These are phyloP conservation scores for Hypothenemus hampei DNA, from an alignment of 1,140 invertebrate species.

Conservation along the genomic window DNA sequence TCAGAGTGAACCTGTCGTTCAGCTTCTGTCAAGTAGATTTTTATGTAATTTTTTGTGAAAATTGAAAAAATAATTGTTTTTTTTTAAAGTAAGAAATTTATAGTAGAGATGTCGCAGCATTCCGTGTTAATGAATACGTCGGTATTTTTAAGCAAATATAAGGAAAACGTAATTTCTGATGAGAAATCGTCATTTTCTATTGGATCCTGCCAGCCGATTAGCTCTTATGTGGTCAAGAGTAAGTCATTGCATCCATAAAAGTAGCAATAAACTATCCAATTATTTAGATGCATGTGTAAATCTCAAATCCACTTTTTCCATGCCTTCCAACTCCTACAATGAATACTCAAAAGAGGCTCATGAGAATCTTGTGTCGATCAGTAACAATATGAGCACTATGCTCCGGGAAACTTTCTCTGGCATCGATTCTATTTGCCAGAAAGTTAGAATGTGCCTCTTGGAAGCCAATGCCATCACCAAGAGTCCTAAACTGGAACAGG, in stretches of 20 bases:
- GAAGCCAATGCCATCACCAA: no score
- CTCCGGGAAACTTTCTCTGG: slow-evolving; percentile 31
- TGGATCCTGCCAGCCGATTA: background rate
- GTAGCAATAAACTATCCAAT: background rate
- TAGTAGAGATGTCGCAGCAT: background rate
- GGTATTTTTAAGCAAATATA: slow-evolving; percentile 9
- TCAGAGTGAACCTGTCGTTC: no score
- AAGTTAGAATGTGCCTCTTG: slow-evolving; percentile 24
- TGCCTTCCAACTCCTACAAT: background rate
- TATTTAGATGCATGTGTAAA: background rate
- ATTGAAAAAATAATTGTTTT: no score
- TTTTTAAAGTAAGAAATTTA: slow-evolving; percentile 8
- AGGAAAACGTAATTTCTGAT: slow-evolving; percentile 1
- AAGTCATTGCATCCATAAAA: background rate
- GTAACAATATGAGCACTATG: slow-evolving; percentile 34
- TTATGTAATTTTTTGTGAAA: no score
- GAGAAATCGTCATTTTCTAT: background rate
- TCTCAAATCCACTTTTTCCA: background rate
- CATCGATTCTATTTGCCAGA: slow-evolving; percentile 32
- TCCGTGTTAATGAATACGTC: background rate
- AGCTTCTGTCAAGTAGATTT: no score
- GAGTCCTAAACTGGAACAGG: no score
- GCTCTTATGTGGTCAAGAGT: background rate
- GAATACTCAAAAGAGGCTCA: slow-evolving; percentile 21
- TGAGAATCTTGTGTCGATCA: slow-evolving; percentile 29